These are phyloP conservation scores for Empis livida DNA, from an alignment of 2,888 invertebrate species.

Conservation along the genomic window DNA sequence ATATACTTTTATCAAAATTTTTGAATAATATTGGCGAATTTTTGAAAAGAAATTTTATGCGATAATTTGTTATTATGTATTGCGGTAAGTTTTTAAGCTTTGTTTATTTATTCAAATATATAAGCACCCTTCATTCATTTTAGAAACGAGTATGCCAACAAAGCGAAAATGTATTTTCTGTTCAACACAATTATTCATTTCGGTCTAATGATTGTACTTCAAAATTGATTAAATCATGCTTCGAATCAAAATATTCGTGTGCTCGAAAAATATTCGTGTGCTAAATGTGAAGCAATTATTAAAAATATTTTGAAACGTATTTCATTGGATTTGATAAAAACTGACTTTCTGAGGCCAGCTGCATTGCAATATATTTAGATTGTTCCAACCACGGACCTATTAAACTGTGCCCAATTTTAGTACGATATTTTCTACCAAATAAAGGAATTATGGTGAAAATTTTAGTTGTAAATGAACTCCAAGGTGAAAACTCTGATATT, in stretches of 20 bases:
- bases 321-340: constrained; percentile 4
- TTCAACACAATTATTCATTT: constrained; percentile 17
- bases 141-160: neutral
- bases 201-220: constrained; percentile 15
- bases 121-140: too few species aligned
- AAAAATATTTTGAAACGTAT: constrained; percentile 4
- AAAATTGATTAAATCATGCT: constrained; percentile 5
- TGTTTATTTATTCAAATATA: neutral
- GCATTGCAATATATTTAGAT: constrained; percentile 9
- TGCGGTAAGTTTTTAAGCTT: neutral
- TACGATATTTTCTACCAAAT: constrained; percentile 11
- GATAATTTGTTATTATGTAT: too few species aligned
- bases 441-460: constrained; percentile 10
- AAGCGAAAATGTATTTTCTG: constrained; percentile 5
- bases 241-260: constrained; percentile 7
- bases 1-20: too few species aligned
- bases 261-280: constrained; percentile 6
- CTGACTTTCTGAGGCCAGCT: constrained; percentile 2
- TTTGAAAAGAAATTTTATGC: too few species aligned
- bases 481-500: constrained; percentile 12
- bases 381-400: constrained; percentile 12
- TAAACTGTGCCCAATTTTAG: constrained; percentile 11
- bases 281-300: constrained; percentile 7
- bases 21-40: too few species aligned
- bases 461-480: constrained; percentile 8